Percentiles rank a stretch among this genome's conserved stretches.
phyloP scores from a whole-genome alignment of 2,888 invertebrate species.

The Nyleta sp. region DNA sequence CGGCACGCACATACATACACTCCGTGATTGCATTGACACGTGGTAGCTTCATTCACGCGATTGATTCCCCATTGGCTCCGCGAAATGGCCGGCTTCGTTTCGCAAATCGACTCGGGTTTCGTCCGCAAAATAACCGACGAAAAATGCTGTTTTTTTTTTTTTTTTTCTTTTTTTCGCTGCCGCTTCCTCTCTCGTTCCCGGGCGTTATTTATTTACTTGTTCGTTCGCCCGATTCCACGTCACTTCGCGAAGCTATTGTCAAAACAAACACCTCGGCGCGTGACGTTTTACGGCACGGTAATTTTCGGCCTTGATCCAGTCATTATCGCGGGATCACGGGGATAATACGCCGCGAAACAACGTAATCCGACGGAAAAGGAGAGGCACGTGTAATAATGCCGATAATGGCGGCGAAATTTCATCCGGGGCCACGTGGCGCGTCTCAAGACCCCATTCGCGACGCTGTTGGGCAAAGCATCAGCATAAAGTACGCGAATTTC shows the following conservation, averaged over 20 bases:
- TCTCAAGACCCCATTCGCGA: not conserved
- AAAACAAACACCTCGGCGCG: constrained; percentile 21
- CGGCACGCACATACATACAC: constrained; percentile 30
- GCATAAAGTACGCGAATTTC: constrained; percentile 16
- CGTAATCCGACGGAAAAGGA: constrained; percentile 9
- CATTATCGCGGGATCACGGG: constrained; percentile 18
- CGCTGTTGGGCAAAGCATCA: constrained; percentile 1
- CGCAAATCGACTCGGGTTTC: constrained; percentile 43
- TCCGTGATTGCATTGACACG: constrained; percentile 67
- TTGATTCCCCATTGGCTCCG: constrained; percentile 66
- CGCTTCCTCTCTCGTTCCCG: not conserved
- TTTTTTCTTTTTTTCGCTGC: not conserved
- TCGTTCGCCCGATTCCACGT: not conserved
- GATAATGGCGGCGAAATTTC: constrained; percentile 66
- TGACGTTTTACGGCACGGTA: constrained; percentile 7
- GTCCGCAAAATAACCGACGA: constrained; percentile 30
- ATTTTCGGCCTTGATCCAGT: constrained; percentile 20
- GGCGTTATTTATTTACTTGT: not conserved
- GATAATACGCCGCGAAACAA: constrained; percentile 9
- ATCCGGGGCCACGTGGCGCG: constrained; percentile 61
- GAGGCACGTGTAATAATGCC: constrained; percentile 2
- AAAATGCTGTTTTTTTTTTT: constrained; percentile 16
- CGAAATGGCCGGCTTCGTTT: constrained; percentile 42
- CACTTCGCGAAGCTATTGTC: constrained; percentile 4
- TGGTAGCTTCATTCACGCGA: constrained; percentile 61